Evolutionary conservation across 2,797 vertebrate genomes (phyloP).

Genomic region (Malacoraja senta): DNA sequence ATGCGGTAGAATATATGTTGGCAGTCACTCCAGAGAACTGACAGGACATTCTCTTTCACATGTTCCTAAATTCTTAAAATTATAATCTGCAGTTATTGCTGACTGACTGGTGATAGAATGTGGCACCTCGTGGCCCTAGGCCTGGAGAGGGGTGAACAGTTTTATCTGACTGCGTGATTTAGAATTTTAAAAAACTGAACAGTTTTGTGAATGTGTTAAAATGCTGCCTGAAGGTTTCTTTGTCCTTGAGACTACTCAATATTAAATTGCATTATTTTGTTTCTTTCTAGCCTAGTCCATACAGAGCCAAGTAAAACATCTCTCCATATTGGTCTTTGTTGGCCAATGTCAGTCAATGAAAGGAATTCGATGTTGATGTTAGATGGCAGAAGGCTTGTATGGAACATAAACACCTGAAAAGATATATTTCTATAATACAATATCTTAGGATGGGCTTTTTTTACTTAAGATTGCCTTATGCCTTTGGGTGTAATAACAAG

Average conservation of each 20-base stretch:
- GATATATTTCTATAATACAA: neutral
- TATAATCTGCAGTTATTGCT: neutral
- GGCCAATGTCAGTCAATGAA: neutral
- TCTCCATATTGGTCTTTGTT: neutral
- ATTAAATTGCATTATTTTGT: slow-evolving; percentile 6
- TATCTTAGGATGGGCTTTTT: neutral
- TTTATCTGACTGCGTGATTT: slow-evolving; percentile 23
- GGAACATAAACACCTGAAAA: neutral
- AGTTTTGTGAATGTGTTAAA: neutral
- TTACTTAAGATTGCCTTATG: neutral
- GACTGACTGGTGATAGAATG: neutral
- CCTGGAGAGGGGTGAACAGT: neutral
- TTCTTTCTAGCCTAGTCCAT: neutral
- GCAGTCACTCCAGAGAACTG: neutral
- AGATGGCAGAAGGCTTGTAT: neutral
- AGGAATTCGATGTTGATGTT: neutral
- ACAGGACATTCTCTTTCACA: neutral
- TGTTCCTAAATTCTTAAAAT: slow-evolving; percentile 22
- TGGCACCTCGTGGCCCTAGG: neutral
- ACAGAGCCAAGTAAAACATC: neutral
- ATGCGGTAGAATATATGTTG: neutral
- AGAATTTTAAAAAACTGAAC: neutral
- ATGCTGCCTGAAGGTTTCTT: neutral
- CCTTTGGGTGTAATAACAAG: neutral
- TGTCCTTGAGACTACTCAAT: too few relatives aligned